These are phyloP conservation scores for Centrocercus urophasianus DNA, from an alignment of 2,113 vertebrate genomes.

Conservation along the genomic window DNA sequence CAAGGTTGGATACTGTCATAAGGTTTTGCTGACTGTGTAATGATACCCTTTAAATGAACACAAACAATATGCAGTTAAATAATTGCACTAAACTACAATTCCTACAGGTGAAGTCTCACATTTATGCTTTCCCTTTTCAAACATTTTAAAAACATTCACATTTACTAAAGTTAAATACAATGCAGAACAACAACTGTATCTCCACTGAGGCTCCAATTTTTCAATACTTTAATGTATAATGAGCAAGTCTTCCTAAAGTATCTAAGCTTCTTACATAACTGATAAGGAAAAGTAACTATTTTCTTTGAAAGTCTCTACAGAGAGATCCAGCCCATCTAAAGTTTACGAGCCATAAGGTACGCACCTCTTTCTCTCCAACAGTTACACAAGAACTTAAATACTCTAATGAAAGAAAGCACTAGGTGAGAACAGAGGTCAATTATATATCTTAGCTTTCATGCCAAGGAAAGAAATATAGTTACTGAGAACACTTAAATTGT, in stretches of 20 bases:
- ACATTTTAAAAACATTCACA: not conserved
- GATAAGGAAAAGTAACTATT: not conserved
- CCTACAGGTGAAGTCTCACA: not conserved
- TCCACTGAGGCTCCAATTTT: not conserved
- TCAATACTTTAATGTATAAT: not conserved
- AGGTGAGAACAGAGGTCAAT: not conserved
- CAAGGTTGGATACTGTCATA: slow-evolving; percentile 98
- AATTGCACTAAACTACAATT: not conserved
- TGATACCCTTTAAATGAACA: slow-evolving; percentile 86
- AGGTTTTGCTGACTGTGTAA: slow-evolving; percentile 94
- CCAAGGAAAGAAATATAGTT: not conserved
- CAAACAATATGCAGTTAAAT: slow-evolving; percentile 26
- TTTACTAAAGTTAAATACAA: not conserved
- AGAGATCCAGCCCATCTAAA: not conserved
- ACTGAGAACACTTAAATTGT: not conserved
- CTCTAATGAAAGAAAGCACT: not conserved
- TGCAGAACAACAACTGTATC: not conserved
- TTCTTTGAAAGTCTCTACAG: not conserved
- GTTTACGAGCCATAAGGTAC: not conserved
- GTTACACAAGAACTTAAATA: not conserved
- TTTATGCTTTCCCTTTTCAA: not conserved
- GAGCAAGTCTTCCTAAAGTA: not conserved
- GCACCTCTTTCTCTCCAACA: not conserved
- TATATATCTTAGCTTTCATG: not conserved
- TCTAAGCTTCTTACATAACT: not conserved